Base-by-base conservation (phyloP, 2,888 invertebrate species). In the Scelioninae gen. 1 region DNA sequence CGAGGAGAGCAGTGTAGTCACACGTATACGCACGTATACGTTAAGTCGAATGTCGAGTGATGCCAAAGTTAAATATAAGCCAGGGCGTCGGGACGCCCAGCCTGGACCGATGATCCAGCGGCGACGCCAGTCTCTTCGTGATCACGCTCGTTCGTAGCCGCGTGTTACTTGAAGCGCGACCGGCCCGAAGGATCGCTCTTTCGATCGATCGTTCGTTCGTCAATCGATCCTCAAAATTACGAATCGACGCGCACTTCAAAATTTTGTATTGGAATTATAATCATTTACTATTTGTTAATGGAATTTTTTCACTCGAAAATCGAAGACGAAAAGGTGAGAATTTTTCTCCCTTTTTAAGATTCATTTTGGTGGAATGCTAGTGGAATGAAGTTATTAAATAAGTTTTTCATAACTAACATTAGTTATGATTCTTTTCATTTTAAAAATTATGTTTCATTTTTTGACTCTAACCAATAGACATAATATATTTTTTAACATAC, bases 31-130 rank as follows among this genome's bases (percentile, higher is more conserved):
- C 76, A 23, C 23, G 23, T 23, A 84, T 83, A 85, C 86, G 86
- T 84, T 82, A 87, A 89, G 89, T 89, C 88, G 88, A 90, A 90
- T 86, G 89, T 87, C 90, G 89, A 90, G 89, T 91, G 91, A 91
- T 91, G 92, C 92, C 92, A 92, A 92, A 92, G 91, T 92, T 92
- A 92, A 92, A 92, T 92, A 92, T 92, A 92, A 92, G 86, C 86
- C 85, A 85, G 72, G 86, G 87, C 88, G 89, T 90, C 90, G 88
- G 89, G 89, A 88, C 87, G 88, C 88, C 87, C 87, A 89, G 89
- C 89, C 90, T 91, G 92, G 92, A 91, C 89, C 91, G 86, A 88
- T 89, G 89, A 90, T 91, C 90, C 90, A 90, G 88, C 85, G 85
- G 78, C 76, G 71, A 71, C 69, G 75, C 85, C 91, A 92, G 91